Conservation (phyloP, 2,113 vertebrate species). For the Odontophorus gujanensis region DNA sequence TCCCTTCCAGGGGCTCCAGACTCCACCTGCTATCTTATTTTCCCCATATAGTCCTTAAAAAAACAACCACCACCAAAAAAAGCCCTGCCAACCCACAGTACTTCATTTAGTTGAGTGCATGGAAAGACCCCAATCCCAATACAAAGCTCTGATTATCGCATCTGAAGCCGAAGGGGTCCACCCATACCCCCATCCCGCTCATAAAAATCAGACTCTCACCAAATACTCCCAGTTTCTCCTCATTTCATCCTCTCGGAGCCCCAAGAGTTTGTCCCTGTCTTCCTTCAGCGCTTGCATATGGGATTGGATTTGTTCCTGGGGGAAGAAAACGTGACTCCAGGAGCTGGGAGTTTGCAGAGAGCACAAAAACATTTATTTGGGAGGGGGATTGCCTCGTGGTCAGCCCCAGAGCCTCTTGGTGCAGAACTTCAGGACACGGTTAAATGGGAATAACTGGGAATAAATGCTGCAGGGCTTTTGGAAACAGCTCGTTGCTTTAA, state of each 20-base stretch:
- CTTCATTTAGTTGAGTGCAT: neutral
- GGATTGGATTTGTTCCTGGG: neutral
- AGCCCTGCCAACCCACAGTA: too few species aligned
- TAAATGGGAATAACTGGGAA: too few species aligned
- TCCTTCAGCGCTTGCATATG: neutral
- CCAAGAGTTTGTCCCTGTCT: neutral
- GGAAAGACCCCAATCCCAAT: neutral
- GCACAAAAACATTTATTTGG: neutral
- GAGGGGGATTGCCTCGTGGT: accelerated
- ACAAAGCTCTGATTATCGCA: accelerated
- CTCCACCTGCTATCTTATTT: neutral
- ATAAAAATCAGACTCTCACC: neutral
- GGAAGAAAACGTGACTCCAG: accelerated
- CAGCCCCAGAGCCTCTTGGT: neutral
- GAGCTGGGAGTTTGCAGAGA: accelerated
- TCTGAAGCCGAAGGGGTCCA: accelerated
- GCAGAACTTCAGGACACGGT: neutral
- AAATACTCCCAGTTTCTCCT: neutral
- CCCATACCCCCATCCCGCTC: accelerated
- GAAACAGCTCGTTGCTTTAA: neutral
- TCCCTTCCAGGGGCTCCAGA: neutral
- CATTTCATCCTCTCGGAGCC: neutral
- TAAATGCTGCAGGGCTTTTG: too few species aligned
- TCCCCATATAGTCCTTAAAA: too few species aligned
- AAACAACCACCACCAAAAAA: too few species aligned